Percentiles rank a stretch among this genome's conserved stretches.
Conservation (phyloP, 2,797 vertebrate species). For the Dendrocincla tyrannina region DNA sequence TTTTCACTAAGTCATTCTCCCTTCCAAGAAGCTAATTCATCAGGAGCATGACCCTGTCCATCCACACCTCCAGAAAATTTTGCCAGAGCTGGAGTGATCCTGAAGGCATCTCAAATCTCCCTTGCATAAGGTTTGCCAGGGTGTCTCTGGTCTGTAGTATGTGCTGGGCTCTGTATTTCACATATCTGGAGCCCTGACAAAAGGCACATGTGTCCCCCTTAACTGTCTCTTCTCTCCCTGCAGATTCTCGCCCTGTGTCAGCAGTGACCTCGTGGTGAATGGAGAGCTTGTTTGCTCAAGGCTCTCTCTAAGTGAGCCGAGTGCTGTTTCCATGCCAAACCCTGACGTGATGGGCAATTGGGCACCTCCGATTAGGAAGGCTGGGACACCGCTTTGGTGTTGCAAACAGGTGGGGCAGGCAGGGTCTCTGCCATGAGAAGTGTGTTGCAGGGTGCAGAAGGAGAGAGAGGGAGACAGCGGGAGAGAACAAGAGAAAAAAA, state of each 20-base stretch:
- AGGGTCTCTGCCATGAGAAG: not conserved
- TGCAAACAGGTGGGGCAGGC: not conserved
- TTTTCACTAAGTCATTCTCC: not conserved
- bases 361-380: not conserved
- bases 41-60: not conserved
- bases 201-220: not conserved
- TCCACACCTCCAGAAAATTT: not conserved
- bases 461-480: not conserved
- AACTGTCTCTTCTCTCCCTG: not conserved
- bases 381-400: not conserved
- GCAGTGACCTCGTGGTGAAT: not conserved
- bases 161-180: not conserved
- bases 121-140: not conserved
- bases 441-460: not conserved
- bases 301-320: not conserved
- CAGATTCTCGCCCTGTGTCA: not conserved
- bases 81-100: not conserved
- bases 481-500: not conserved
- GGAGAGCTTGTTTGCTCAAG: constrained; percentile 47
- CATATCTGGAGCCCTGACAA: not conserved
- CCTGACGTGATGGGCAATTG: not conserved
- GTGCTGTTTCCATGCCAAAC: constrained; percentile 59
- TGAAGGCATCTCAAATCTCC: not conserved
- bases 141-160: not conserved
- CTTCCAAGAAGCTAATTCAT: not conserved